Conservation (phyloP, 1,140 invertebrate species). For the Drosophila navojoa region DNA sequence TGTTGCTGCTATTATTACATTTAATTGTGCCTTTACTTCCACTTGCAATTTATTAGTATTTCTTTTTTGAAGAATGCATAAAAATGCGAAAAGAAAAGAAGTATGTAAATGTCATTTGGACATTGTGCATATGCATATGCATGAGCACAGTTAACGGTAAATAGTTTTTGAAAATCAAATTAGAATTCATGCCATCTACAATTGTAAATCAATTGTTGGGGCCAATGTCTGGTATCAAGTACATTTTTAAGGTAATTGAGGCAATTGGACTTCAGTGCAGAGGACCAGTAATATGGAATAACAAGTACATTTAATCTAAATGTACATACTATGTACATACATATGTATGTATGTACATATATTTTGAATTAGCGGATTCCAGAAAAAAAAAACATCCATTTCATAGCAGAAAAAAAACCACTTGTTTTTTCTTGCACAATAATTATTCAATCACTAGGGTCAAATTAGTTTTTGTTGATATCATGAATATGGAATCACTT, state of each 20-base stretch:
- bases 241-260: neutral
- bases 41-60: conserved; percentile 19
- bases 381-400: too few relatives aligned
- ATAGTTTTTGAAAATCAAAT: conserved; percentile 48
- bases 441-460: too few relatives aligned
- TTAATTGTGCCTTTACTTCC: conserved; percentile 10
- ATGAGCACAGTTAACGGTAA: conserved; percentile 45
- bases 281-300: too few relatives aligned
- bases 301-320: neutral
- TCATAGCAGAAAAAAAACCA: too few relatives aligned
- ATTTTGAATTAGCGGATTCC: too few relatives aligned
- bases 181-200: conserved; percentile 25
- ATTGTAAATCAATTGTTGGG: conserved; percentile 4
- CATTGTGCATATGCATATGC: conserved; percentile 45
- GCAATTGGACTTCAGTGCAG: neutral
- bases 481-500: too few relatives aligned
- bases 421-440: too few relatives aligned
- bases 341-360: too few relatives aligned
- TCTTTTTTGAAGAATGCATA: neutral
- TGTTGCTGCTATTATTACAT: conserved; percentile 18
- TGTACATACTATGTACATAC: too few relatives aligned
- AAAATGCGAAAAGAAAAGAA: neutral
- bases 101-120: conserved; percentile 24
- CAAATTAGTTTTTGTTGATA: too few relatives aligned
- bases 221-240: conserved; percentile 14